Conservation (phyloP, 2,797 vertebrate species). For the Mycteria americana region DNA sequence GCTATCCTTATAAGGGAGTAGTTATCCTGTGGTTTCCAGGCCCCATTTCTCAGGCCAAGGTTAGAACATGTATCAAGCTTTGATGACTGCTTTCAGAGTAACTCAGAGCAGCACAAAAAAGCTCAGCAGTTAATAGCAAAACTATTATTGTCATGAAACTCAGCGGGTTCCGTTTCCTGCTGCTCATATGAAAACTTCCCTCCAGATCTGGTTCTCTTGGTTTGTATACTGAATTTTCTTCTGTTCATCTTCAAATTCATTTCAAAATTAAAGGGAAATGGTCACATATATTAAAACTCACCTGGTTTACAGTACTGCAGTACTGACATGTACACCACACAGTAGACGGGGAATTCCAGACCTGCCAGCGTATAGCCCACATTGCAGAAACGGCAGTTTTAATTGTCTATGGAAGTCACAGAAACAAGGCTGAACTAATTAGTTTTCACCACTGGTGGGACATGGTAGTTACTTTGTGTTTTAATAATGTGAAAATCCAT, state of each 20-base stretch:
- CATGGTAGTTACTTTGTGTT: not conserved
- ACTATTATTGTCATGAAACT: constrained; percentile 18
- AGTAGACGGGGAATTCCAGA: not conserved
- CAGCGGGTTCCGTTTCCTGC: not conserved
- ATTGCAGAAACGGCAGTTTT: not conserved
- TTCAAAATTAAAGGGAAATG: constrained; percentile 7
- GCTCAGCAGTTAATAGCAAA: not conserved
- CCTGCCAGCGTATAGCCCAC: not conserved
- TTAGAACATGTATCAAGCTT: not conserved
- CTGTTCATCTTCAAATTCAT: not conserved
- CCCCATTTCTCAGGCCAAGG: not conserved
- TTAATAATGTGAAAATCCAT: not conserved
- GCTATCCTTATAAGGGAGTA: not conserved
- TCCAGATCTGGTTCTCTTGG: not conserved
- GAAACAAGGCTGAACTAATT: not conserved
- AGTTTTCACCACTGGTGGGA: not conserved
- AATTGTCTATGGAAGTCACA: not conserved
- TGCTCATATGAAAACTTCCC: not conserved
- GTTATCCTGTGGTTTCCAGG: not conserved
- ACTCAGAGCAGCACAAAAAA: not conserved
- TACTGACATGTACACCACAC: not conserved
- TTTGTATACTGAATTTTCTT: not conserved
- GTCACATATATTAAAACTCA: not conserved
- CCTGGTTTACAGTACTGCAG: not conserved
- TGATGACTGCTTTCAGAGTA: not conserved